Conservation (phyloP, 2,888 invertebrate genomes). For the Melitaea athalia region DNA sequence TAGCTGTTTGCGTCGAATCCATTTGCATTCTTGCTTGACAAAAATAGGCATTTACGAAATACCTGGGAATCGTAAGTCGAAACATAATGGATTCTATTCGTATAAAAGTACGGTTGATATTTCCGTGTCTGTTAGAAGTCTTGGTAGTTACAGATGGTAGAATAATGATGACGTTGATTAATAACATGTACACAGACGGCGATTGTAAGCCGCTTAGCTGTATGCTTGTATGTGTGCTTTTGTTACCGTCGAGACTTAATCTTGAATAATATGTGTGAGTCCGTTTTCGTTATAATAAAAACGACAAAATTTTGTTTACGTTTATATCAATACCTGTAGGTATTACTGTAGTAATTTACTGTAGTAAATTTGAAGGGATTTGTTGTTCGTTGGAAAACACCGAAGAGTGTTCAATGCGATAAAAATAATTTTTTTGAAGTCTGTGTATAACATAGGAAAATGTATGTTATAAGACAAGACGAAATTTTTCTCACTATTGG, state of each 20-base stretch:
- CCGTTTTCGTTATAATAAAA: background rate
- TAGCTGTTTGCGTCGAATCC: background rate
- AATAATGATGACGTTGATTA: constrained; percentile 33
- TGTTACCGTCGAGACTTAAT: constrained; percentile 5
- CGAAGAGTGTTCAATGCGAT: too few relatives aligned
- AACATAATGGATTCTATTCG: background rate
- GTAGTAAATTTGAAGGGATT: too few relatives aligned
- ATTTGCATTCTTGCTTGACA: background rate
- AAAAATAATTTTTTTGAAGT: too few relatives aligned
- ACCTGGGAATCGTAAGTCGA: background rate
- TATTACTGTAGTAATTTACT: too few relatives aligned
- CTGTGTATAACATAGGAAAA: too few relatives aligned
- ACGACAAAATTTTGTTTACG: background rate
- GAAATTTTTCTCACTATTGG: too few relatives aligned
- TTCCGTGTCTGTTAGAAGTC: background rate
- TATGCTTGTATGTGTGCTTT: constrained; percentile 21
- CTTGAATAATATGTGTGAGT: constrained; percentile 1
- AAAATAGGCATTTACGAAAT: background rate
- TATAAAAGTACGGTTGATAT: background rate
- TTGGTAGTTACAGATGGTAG: constrained; percentile 9
- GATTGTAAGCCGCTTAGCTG: constrained; percentile 29
- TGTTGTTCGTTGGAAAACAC: too few relatives aligned
- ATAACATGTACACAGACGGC: constrained; percentile 22
- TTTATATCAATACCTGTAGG: background rate
- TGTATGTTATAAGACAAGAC: too few relatives aligned